Conservation (phyloP, 2,113 vertebrate genomes). For the Daphoenositta chrysoptera region DNA sequence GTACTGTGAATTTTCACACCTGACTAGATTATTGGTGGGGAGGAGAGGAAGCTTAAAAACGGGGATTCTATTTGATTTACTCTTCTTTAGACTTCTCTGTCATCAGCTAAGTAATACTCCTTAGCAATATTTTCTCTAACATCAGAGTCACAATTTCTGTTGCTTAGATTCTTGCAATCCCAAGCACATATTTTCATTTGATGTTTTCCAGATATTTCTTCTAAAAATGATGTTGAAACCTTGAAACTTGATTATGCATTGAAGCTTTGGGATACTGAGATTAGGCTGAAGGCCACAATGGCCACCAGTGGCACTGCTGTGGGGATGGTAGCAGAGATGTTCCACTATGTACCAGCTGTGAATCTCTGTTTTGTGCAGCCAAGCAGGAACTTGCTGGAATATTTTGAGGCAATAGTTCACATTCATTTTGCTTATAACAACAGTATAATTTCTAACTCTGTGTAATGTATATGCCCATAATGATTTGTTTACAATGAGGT, state of each 20-base stretch:
- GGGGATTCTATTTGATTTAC: not conserved
- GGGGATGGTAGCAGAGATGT: too few relatives aligned
- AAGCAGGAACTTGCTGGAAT: not conserved
- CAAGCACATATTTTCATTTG: not conserved
- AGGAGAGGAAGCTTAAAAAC: not conserved
- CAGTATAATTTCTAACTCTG: not conserved
- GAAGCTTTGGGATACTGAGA: not conserved
- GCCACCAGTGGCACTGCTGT: not conserved
- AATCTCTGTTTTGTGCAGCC: not conserved
- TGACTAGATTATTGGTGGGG: fast-evolving
- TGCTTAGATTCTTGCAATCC: not conserved
- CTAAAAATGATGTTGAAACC: not conserved
- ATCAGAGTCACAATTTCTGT: not conserved
- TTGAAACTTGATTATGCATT: not conserved
- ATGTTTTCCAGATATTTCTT: not conserved
- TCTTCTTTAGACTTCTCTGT: not conserved
- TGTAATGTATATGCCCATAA: not conserved
- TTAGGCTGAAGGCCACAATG: not conserved
- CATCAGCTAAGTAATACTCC: not conserved
- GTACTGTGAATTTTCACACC: not conserved
- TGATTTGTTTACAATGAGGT: not conserved
- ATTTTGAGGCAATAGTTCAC: not conserved
- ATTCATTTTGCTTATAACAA: not conserved
- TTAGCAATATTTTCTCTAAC: not conserved
- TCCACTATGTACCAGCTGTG: not conserved